phyloP scores from a whole-genome alignment of 2,888 invertebrate species.

The Euspilapteryx auroguttella region DNA sequence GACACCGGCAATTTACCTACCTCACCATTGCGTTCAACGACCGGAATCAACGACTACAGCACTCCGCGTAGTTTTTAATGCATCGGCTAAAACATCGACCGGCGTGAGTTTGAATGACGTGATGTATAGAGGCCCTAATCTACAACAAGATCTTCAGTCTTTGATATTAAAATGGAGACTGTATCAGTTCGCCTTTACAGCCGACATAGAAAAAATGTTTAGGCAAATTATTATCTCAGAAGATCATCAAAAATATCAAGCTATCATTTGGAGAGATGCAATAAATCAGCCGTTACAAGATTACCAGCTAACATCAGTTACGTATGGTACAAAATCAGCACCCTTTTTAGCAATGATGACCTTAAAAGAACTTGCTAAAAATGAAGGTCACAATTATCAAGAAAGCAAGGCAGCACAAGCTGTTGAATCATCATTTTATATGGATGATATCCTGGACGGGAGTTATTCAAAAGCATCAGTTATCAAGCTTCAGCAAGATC shows the following conservation, averaged over 20 bases:
- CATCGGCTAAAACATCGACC: conserved; percentile 7
- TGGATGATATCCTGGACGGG: conserved; percentile 5
- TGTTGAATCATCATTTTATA: conserved; percentile 4
- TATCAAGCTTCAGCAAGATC: conserved; percentile 3
- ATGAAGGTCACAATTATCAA: conserved; percentile 5
- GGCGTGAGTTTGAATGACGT: conserved; percentile 9
- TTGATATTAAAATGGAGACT: conserved; percentile 8
- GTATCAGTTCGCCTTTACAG: conserved; percentile 6
- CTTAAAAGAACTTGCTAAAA: conserved; percentile 6
- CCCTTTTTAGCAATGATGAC: too few relatives aligned
- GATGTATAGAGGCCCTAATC: conserved; percentile 8
- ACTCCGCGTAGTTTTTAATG: conserved; percentile 9
- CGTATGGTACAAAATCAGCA: conserved; percentile 4
- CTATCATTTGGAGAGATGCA: conserved; percentile 3
- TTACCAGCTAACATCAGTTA: conserved; percentile 2
- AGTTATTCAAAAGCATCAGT: conserved; percentile 1
- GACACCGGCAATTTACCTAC: too few relatives aligned
- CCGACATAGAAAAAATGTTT: conserved; percentile 9
- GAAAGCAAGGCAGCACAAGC: conserved; percentile 3
- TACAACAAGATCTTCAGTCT: conserved; percentile 7
- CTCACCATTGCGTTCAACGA: conserved; percentile 6
- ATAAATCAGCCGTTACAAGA: not conserved
- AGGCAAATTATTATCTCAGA: conserved; percentile 5
- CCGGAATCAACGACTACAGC: conserved; percentile 7
- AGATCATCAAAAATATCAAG: conserved; percentile 5